Evolutionary conservation across 2,797 vertebrate genomes (phyloP).

Genomic region (Ceryle rudis): DNA sequence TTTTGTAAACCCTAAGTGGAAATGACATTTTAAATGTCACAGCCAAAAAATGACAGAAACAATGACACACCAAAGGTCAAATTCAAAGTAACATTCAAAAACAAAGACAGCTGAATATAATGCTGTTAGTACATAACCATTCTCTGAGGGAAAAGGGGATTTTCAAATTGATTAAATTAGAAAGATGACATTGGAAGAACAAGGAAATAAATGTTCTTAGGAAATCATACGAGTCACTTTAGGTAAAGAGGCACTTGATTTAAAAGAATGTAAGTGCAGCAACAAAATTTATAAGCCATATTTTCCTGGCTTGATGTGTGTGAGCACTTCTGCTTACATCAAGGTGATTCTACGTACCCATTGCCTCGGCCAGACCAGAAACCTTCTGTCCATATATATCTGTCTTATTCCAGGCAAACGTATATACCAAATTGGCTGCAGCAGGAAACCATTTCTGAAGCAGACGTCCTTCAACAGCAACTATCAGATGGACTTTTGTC

Average conservation of each 20-base stretch:
- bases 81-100: slow-evolving; percentile 71
- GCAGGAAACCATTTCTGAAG: slow-evolving; percentile 96
- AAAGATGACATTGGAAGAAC: slow-evolving; percentile 47
- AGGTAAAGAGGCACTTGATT: slow-evolving; percentile 38
- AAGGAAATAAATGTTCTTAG: slow-evolving; percentile 47
- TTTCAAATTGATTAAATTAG: slow-evolving; percentile 64
- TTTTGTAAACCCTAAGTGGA: slow-evolving; percentile 68
- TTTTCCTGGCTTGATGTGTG: background rate
- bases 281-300: background rate
- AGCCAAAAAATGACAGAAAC: slow-evolving; percentile 69
- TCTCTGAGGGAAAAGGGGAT: slow-evolving; percentile 43
- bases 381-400: slow-evolving; percentile 97
- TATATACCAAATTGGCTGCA: slow-evolving; percentile 89
- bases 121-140: slow-evolving; percentile 28
- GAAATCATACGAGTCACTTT: slow-evolving; percentile 36
- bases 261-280: slow-evolving; percentile 17
- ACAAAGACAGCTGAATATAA: slow-evolving; percentile 60
- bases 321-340: background rate
- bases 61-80: slow-evolving; percentile 74
- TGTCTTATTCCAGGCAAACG: slow-evolving; percentile 96
- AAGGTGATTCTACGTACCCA: slow-evolving; percentile 83
- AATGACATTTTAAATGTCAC: slow-evolving; percentile 78
- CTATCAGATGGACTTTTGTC: slow-evolving; percentile 92
- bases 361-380: slow-evolving; percentile 91
- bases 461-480: slow-evolving; percentile 90